Evolutionary conservation across 2,888 invertebrate species (phyloP), one percentile per base, ranked within the genome.

Genomic region (Limnephilus rhombicus): DNA sequence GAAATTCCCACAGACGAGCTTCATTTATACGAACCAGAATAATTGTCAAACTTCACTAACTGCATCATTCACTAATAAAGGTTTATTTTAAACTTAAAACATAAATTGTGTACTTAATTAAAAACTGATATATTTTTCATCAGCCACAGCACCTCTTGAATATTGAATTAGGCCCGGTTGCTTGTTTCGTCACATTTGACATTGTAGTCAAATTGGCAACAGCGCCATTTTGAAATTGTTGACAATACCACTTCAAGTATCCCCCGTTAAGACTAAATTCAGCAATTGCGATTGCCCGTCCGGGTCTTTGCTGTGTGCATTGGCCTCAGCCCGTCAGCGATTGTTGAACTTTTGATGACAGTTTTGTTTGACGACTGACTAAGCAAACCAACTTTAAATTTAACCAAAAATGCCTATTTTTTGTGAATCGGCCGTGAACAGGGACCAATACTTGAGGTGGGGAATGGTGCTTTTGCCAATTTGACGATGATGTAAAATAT

Each of bases 21-120:
- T 68, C 82, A 15, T 82, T 34, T 18, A 31, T 82, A 82, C 3
- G 34, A 34, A 82, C 82, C 82, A 41, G n/a, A 68, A 68, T 24
- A 68, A 68, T 68, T 68, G 9, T 68, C n/a, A 7, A 9, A 68
- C 68, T 68, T 68, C 68, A 86, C 86, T 87, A 87, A 87, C 87
- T 53, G 53, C 87, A 87, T 87, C 34, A 34, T 41, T 29, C 37
- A 41, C 85, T 86, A 86, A 86, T 86, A 86, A 86, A 86, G 53
- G 29, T 87, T 53, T 49, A 68, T 87, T 87, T 18, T 15, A 34
- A 83, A 37, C 37, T 68, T 68, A 18, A 34, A 83, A 37, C 37
- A 24, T 68, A 18, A 83, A 15, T 7, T 68, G 24, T n/a, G 7
- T n/a, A n/a, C n/a, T n/a, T n/a, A 11, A 68, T 18, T 68, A 9